Evolutionary conservation across 2,113 vertebrate species (phyloP).

Genomic region (Bufo bufo): DNA sequence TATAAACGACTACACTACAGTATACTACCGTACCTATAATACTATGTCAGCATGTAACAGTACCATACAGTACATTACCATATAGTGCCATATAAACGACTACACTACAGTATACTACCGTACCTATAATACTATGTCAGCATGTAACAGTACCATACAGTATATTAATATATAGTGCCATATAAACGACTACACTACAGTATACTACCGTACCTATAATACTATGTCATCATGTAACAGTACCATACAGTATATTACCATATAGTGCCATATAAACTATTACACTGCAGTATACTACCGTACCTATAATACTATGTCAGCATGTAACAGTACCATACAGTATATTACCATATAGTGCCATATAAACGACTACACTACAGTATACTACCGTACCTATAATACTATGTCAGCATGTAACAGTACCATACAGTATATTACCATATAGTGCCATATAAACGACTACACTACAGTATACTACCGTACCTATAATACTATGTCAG

Average conservation of each 20-base stretch:
- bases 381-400: background rate
- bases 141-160: background rate
- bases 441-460: too few species aligned
- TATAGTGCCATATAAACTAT: too few species aligned
- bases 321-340: background rate
- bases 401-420: background rate
- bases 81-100: too few species aligned
- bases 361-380: too few species aligned
- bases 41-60: background rate
- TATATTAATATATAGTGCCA: background rate
- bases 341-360: background rate
- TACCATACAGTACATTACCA: background rate
- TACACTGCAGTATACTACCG: too few species aligned
- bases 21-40: background rate
- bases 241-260: background rate
- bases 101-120: too few species aligned
- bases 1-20: too few species aligned
- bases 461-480: too few species aligned
- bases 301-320: background rate
- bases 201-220: background rate
- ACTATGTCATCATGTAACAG: background rate
- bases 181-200: too few species aligned
- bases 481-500: background rate
- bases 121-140: background rate
- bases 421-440: background rate